A percentile compares a stretch with the other conserved stretches of the same genome.
phyloP scores from a whole-genome alignment of 2,113 vertebrate genomes.

The Colius striatus region DNA sequence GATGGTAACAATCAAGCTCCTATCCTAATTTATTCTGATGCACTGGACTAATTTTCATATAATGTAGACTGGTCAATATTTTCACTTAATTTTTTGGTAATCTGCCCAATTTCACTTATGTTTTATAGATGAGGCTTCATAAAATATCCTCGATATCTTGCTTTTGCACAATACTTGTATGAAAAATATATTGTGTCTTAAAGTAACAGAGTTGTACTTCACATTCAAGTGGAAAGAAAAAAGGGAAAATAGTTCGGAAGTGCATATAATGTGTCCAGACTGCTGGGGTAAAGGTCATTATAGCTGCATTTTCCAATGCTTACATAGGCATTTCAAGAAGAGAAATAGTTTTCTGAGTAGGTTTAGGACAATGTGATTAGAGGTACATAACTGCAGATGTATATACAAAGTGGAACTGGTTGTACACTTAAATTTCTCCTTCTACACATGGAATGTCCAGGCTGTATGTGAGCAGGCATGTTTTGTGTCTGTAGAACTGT shows the following conservation, averaged over 20 bases:
- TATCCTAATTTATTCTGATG: background rate
- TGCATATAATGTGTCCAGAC: background rate
- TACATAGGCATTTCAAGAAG: fast-evolving
- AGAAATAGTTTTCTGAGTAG: background rate
- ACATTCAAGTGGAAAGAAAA: background rate
- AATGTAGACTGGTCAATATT: background rate
- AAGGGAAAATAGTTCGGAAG: background rate
- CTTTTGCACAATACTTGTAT: background rate
- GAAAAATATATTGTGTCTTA: background rate
- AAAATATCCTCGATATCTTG: background rate
- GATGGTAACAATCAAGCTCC: background rate
- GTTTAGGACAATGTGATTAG: background rate
- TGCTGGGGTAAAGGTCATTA: background rate
- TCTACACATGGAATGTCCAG: background rate
- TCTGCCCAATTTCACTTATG: background rate
- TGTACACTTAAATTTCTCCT: background rate
- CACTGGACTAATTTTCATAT: background rate
- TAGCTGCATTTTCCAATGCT: background rate
- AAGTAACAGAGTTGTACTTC: background rate
- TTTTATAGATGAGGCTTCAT: background rate
- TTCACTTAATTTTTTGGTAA: background rate
- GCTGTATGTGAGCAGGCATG: background rate
- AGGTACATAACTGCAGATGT: background rate
- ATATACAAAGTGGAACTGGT: background rate
- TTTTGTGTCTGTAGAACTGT: background rate